Conservation (phyloP, 2,797 vertebrate genomes). For the Hozukius guyotensis region DNA sequence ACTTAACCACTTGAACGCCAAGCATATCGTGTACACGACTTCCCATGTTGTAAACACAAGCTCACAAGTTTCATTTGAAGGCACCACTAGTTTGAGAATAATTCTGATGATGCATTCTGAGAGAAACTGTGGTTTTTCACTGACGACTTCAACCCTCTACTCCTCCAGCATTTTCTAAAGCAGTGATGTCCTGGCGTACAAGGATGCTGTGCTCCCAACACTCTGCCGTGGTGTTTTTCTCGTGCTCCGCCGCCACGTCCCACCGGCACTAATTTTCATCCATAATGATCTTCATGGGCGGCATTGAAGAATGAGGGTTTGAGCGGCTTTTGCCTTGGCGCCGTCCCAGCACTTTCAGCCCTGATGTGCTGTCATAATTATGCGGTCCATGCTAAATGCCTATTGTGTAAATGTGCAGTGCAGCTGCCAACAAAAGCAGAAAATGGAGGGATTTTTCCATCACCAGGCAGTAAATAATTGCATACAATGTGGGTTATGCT, state of each 20-base stretch:
- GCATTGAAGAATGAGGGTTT: slow-evolving; percentile 72
- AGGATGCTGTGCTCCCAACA: neutral
- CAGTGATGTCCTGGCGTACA: neutral
- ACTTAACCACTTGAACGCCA: no score
- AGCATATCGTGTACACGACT: no score
- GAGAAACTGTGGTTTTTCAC: neutral
- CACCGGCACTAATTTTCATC: slow-evolving; percentile 69
- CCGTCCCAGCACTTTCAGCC: slow-evolving; percentile 68
- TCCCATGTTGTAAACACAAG: no score
- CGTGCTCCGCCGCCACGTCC: slow-evolving; percentile 5
- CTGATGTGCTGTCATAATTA: slow-evolving; percentile 77
- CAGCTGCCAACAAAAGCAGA: slow-evolving; percentile 68
- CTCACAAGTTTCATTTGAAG: no score
- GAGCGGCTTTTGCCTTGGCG: slow-evolving; percentile 64
- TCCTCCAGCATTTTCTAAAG: neutral
- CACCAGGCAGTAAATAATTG: slow-evolving; percentile 66
- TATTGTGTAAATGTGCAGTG: slow-evolving; percentile 72
- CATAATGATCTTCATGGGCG: slow-evolving; percentile 73
- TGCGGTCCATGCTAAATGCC: slow-evolving; percentile 74
- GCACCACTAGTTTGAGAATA: neutral
- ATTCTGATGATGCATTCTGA: neutral
- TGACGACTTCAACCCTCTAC: neutral
- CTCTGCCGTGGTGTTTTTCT: slow-evolving; percentile 2
- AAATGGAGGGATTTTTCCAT: slow-evolving; percentile 69
- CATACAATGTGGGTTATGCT: slow-evolving; percentile 66